Percentiles rank a stretch among this genome's conserved stretches.
Evolutionary conservation across 2,797 vertebrate species (phyloP).

Genomic region (Gorsachius magnificus): DNA sequence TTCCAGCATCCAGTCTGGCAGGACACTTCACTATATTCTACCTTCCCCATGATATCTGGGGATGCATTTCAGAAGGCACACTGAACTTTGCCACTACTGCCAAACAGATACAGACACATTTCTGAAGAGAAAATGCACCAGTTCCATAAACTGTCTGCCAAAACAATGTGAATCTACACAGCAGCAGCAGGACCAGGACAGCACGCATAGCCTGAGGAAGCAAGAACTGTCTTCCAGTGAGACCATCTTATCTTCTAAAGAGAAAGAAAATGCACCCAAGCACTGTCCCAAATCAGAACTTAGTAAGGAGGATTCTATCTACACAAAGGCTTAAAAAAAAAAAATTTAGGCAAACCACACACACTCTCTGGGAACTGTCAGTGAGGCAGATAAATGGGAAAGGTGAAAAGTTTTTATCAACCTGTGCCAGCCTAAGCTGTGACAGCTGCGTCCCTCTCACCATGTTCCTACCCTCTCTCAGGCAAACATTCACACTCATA

Average conservation of each 20-base stretch:
- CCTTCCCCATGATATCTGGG: rapidly evolving
- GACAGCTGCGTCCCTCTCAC: background rate
- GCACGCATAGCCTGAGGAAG: background rate
- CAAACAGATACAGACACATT: background rate
- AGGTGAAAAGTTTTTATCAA: background rate
- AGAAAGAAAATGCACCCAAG: background rate
- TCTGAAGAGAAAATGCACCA: background rate
- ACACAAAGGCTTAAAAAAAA: background rate
- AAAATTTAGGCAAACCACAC: background rate
- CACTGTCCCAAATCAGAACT: background rate
- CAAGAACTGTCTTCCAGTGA: background rate
- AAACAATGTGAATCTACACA: background rate
- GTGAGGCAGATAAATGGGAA: background rate
- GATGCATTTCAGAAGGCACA: background rate
- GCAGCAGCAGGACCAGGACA: background rate
- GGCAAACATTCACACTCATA: background rate
- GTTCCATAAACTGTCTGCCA: background rate
- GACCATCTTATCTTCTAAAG: background rate
- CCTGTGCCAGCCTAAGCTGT: background rate
- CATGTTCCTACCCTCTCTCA: background rate
- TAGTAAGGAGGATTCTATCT: background rate
- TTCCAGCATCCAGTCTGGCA: background rate
- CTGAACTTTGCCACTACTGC: background rate
- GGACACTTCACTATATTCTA: background rate
- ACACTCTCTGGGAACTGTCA: background rate